phyloP scores from a whole-genome alignment of 1,140 invertebrate species.

The Adoxophyes honmai region DNA sequence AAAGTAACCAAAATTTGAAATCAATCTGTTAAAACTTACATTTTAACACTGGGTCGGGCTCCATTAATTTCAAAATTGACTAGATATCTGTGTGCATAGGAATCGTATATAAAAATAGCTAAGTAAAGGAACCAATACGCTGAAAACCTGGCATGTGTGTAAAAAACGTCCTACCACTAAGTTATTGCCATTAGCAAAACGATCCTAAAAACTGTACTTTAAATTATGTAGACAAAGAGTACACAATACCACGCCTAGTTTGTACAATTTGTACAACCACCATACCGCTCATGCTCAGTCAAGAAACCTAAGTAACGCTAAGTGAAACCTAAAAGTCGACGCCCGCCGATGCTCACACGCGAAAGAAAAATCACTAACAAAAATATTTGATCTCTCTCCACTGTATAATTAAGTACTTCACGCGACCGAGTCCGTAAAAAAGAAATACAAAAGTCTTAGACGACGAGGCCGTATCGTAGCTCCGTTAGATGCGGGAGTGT shows the following conservation, averaged over 20 bases:
- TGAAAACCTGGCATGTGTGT: constrained; percentile 66
- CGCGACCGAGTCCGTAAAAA: constrained; percentile 29
- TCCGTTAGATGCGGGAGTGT: constrained; percentile 15
- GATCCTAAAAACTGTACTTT: constrained; percentile 68
- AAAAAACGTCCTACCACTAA: constrained; percentile 58
- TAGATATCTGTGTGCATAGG: constrained; percentile 76
- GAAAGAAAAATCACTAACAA: constrained; percentile 55
- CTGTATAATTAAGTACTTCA: constrained; percentile 44
- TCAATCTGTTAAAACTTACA: constrained; percentile 43
- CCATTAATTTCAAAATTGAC: constrained; percentile 75
- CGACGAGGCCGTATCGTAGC: constrained; percentile 13
- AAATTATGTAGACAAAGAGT: constrained; percentile 58
- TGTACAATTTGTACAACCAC: constrained; percentile 73
- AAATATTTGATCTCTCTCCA: constrained; percentile 50
- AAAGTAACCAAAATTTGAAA: constrained; percentile 52
- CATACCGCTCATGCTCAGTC: constrained; percentile 54
- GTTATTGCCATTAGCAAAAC: constrained; percentile 68
- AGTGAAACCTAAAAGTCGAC: constrained; percentile 34
- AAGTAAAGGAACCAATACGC: constrained; percentile 75
- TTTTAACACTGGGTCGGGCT: constrained; percentile 56
- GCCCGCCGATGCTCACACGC: constrained; percentile 48
- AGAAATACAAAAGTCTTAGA: constrained; percentile 12
- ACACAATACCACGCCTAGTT: constrained; percentile 64
- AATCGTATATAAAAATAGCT: constrained; percentile 73
- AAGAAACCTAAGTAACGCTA: constrained; percentile 46